Evolutionary conservation across 1,140 invertebrate species (phyloP).

Genomic region (Drosophila oshimai): DNA sequence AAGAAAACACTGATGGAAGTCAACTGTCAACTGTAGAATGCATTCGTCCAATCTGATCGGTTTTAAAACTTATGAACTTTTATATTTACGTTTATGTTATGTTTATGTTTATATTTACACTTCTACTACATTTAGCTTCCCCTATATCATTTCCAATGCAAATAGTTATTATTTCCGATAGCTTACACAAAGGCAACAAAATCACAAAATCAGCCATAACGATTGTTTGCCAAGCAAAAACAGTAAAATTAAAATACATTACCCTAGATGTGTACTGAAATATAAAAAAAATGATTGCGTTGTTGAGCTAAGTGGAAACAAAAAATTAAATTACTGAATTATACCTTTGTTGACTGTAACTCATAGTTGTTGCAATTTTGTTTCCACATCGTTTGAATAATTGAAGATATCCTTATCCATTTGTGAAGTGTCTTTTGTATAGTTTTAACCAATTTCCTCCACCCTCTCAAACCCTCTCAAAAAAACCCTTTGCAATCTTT

Average conservation of each 20-base stretch:
- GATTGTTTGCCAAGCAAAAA: constrained; percentile 37
- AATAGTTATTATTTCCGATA: constrained; percentile 7
- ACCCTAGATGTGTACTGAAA: neutral
- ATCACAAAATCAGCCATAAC: constrained; percentile 11
- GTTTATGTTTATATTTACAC: neutral
- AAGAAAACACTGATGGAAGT: too few species aligned
- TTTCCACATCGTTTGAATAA: neutral
- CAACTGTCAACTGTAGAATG: too few species aligned
- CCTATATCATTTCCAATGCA: neutral
- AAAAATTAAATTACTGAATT: constrained; percentile 29
- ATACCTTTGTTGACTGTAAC: neutral
- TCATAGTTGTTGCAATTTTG: constrained; percentile 12
- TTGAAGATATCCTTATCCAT: neutral
- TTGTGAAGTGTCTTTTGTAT: neutral
- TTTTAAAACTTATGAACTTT: too few species aligned
- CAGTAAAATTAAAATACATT: constrained; percentile 27
- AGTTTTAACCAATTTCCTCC: neutral
- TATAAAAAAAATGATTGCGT: constrained; percentile 23
- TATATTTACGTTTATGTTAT: neutral
- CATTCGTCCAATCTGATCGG: too few species aligned
- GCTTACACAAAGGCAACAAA: neutral
- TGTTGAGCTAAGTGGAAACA: constrained; percentile 15
- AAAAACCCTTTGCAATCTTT: neutral
- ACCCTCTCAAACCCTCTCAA: neutral
- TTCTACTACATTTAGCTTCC: neutral